Base-by-base conservation (phyloP, 2,797 vertebrate genomes). In the Percopsis omiscomaycus region DNA sequence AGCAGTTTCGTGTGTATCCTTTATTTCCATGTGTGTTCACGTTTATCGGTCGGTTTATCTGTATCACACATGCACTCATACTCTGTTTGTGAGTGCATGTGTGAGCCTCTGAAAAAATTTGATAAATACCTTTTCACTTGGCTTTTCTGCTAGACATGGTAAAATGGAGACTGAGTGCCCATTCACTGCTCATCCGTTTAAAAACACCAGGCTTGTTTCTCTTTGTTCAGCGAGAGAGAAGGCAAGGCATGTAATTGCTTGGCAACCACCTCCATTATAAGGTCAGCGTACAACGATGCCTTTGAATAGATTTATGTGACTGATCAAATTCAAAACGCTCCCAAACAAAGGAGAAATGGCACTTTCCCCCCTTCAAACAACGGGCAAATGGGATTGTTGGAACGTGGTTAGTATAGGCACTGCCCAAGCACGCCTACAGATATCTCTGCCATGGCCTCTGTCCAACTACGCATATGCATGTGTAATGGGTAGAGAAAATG, bases 181-280 rank as follows among this genome's bases (percentile, higher is more conserved):
- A 89, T 89, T 86, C 80, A 75, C 81, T 65, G 68, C 84, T 89
- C 83, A 87, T 85, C 86, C 78, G 28, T 88, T 88, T 54, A 81
- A 89, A 89, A 90, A 85, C 83, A 86, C 56, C 61, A 85, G 69
- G 73, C 80, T 82, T 83, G 79, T 87, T 85, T 86, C 85, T 81
- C 79, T 87, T 86, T 89, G 85, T 88, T 88, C 86, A 85, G 73
- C 64, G 77, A 46, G 59, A 79, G 79, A 80, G 83, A 85, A 84
- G 69, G 80, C 80, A 84, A 84, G 62, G 71, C 83, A 85, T 88
- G 86, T 88, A 90, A 91, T 89, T 90, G 87, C 88, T 83, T 90
- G 86, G 87, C 87, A 88, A 88, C 86, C 83, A 86, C 82, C 78
- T 89, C 84, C 86, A 86, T 90, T 90, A 87, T 88, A 88, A 90